phyloP scores from a whole-genome alignment of 2,888 invertebrate genomes.

The Thera obeliscata region DNA sequence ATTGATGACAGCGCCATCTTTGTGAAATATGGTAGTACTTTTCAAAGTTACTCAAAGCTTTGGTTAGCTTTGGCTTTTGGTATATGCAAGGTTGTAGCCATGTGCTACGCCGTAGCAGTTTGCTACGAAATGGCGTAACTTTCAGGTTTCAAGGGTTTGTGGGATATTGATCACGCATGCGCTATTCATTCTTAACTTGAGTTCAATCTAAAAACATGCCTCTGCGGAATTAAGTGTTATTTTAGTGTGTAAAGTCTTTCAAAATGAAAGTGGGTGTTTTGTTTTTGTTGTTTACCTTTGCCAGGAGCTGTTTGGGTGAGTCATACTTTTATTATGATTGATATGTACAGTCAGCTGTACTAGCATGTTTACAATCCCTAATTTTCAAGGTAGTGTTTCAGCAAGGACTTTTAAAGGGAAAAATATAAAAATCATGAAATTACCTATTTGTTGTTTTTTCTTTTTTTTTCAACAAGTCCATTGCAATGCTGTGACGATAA shows the following conservation, averaged over 20 bases:
- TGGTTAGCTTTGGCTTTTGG: background rate
- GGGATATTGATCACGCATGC: slow-evolving; percentile 78
- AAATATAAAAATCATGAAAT: no score
- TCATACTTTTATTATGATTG: background rate
- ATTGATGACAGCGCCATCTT: slow-evolving; percentile 39
- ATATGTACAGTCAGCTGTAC: no score
- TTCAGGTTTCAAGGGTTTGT: slow-evolving; percentile 33
- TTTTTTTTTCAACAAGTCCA: no score
- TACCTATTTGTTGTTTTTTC: no score
- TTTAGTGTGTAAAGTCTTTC: slow-evolving; percentile 30
- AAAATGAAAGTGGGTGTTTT: slow-evolving; percentile 65
- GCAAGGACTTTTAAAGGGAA: no score
- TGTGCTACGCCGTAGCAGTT: slow-evolving; percentile 24
- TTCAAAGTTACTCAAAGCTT: slow-evolving; percentile 3
- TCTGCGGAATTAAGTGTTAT: slow-evolving; percentile 40
- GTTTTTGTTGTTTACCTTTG: slow-evolving; percentile 56
- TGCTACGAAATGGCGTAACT: slow-evolving; percentile 38
- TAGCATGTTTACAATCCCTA: no score
- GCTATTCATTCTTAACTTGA: slow-evolving; percentile 48
- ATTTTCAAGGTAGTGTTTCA: no score
- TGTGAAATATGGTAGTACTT: background rate
- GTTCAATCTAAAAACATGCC: slow-evolving; percentile 55
- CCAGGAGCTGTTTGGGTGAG: slow-evolving; percentile 53
- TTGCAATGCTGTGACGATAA: no score
- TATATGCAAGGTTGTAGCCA: slow-evolving; percentile 16